Evolutionary conservation across 64 coral and sea anemone genomes (phyloP).

Genomic region (Trachythela sp.): DNA sequence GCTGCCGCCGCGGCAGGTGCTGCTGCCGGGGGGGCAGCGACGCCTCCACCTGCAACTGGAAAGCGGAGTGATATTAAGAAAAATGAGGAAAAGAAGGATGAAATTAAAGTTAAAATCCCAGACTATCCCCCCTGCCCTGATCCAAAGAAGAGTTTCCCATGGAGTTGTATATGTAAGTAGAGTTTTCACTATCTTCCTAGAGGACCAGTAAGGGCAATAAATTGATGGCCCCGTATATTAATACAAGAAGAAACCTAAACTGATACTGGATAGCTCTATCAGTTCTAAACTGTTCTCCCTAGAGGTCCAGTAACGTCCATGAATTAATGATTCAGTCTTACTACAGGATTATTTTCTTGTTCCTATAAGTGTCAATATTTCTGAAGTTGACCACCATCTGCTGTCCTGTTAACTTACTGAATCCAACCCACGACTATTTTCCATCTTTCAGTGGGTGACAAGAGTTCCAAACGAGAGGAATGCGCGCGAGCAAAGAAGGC

Average conservation of each 20-base stretch:
- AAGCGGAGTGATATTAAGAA: neutral
- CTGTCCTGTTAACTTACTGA: neutral
- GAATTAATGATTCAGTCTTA: too few species aligned
- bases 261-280: too few species aligned
- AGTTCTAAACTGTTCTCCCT: too few species aligned
- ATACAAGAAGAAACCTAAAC: too few species aligned
- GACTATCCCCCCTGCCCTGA: slow-evolving; percentile 13
- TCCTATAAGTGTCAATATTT: too few species aligned
- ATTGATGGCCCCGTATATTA: too few species aligned
- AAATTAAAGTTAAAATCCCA: slow-evolving; percentile 5
- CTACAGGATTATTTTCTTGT: too few species aligned
- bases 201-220: too few species aligned
- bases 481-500: slow-evolving; percentile 1
- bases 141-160: slow-evolving; percentile 1
- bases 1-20: neutral
- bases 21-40: neutral
- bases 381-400: too few species aligned
- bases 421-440: neutral
- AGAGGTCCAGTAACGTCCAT: too few species aligned
- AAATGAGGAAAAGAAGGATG: neutral
- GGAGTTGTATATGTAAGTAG: slow-evolving; percentile 12
- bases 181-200: too few species aligned
- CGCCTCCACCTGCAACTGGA: neutral
- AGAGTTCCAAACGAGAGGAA: neutral
- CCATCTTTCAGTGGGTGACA: neutral